A percentile compares a stretch with the other conserved stretches of the same genome.
Conservation (phyloP, 1,140 invertebrate genomes). For the Agraylea sexmaculata region DNA sequence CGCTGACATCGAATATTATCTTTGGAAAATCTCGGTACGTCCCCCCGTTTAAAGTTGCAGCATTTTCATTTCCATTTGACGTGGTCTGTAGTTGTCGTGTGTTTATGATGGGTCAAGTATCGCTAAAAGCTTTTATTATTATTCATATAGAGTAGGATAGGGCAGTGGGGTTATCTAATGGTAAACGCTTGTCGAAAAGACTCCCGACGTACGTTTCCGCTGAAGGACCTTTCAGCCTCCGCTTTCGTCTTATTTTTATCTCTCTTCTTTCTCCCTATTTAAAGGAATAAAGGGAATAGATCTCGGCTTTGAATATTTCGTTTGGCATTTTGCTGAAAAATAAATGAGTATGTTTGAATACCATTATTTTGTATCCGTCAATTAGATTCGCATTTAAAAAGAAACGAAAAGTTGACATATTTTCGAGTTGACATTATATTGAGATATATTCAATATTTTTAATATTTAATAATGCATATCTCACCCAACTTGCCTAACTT, state of each 20-base stretch:
- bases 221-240: conserved; percentile 1
- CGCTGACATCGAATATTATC: conserved; percentile 5
- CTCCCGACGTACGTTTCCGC: conserved; percentile 7
- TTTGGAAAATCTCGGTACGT: neutral
- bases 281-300: neutral
- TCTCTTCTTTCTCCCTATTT: neutral
- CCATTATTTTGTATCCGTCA: neutral
- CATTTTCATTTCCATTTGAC: conserved; percentile 1
- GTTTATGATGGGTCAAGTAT: conserved; percentile 13
- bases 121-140: conserved; percentile 13
- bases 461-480: no score
- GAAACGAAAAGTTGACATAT: neutral
- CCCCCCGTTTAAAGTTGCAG: conserved; percentile 1
- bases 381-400: neutral
- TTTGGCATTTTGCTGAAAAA: conserved; percentile 6
- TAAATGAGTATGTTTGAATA: neutral
- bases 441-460: conserved; percentile 4
- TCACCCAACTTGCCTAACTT: no score
- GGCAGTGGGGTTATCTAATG: conserved; percentile 3
- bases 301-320: conserved; percentile 10
- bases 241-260: neutral
- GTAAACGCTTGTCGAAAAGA: conserved; percentile 2
- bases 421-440: neutral
- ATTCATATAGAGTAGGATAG: conserved; percentile 5
- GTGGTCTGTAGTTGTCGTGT: conserved; percentile 1